Conservation (phyloP, 2,113 vertebrate genomes). For the Anolis carolinensis region DNA sequence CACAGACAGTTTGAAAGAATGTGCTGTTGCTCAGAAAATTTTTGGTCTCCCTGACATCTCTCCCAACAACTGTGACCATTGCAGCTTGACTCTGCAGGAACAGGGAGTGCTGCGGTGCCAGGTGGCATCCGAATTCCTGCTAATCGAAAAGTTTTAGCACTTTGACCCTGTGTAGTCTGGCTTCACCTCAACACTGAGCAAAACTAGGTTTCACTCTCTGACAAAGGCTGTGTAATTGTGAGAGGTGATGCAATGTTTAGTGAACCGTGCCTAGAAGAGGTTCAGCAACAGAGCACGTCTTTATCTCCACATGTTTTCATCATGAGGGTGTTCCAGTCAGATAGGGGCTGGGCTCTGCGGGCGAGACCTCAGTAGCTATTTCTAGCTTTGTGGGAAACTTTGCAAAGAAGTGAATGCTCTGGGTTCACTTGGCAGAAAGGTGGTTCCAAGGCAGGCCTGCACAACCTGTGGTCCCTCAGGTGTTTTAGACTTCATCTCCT, state of each 20-base stretch:
- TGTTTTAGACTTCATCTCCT: too few species aligned
- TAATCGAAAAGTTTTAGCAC: background rate
- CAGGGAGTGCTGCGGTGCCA: background rate
- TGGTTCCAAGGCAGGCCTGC: background rate
- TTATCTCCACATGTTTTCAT: background rate
- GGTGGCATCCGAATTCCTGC: background rate
- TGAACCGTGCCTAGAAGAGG: fast-evolving
- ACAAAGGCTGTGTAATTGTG: background rate
- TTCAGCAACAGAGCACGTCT: background rate
- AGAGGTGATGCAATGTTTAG: background rate
- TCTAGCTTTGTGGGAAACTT: slow-evolving; percentile 37
- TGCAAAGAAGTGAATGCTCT: background rate
- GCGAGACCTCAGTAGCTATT: slow-evolving; percentile 45
- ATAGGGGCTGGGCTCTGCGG: slow-evolving; percentile 8
- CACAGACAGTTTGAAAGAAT: too few species aligned
- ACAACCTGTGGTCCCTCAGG: too few species aligned
- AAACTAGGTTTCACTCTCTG: background rate
- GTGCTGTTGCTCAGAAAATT: too few species aligned
- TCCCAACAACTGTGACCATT: background rate
- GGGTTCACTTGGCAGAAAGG: background rate
- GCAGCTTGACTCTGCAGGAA: background rate
- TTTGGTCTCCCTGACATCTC: background rate
- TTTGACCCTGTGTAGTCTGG: background rate
- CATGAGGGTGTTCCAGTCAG: slow-evolving; percentile 33
- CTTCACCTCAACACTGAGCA: background rate